Conservation (phyloP, 2,888 invertebrate species). For the Sinelater perroti region DNA sequence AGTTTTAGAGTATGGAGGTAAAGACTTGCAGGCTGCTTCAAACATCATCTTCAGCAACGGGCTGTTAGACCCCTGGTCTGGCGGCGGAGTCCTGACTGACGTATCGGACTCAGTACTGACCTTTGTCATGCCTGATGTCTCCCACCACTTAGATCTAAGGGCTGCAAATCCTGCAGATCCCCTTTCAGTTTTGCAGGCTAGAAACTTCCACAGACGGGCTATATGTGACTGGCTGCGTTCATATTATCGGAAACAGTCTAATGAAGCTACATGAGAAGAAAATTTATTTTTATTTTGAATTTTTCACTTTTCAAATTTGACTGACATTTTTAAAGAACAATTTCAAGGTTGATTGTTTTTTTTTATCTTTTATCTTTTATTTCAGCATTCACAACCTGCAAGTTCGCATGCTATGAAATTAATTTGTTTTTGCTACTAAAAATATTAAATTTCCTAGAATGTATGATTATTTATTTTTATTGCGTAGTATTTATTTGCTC, state of each 20-base stretch:
- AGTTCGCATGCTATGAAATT: too few species aligned
- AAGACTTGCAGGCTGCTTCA: constrained; percentile 70
- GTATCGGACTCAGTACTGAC: constrained; percentile 72
- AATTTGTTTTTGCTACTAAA: too few species aligned
- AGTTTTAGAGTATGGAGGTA: constrained; percentile 82
- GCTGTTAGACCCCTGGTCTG: constrained; percentile 86
- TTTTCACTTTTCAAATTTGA: too few species aligned
- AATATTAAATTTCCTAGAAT: too few species aligned
- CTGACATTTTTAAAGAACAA: too few species aligned
- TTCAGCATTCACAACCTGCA: too few species aligned
- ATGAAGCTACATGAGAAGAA: too few species aligned
- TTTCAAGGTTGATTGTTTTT: too few species aligned
- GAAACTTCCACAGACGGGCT: constrained; percentile 68
- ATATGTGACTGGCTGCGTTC: constrained; percentile 69
- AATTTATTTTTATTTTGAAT: too few species aligned
- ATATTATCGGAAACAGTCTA: constrained; percentile 22
- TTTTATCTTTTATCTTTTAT: too few species aligned
- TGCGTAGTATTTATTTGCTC: too few species aligned
- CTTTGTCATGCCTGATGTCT: constrained; percentile 81
- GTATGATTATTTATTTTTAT: too few species aligned
- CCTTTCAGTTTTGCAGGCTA: constrained; percentile 68
- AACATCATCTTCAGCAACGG: constrained; percentile 88
- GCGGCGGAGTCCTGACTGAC: constrained; percentile 80
- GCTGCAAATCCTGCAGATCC: constrained; percentile 71
- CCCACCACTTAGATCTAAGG: constrained; percentile 87